Evolutionary conservation across 1,140 invertebrate species (phyloP), one percentile per base, ranked within the genome.

Genomic region (Pteromalus puparum): DNA sequence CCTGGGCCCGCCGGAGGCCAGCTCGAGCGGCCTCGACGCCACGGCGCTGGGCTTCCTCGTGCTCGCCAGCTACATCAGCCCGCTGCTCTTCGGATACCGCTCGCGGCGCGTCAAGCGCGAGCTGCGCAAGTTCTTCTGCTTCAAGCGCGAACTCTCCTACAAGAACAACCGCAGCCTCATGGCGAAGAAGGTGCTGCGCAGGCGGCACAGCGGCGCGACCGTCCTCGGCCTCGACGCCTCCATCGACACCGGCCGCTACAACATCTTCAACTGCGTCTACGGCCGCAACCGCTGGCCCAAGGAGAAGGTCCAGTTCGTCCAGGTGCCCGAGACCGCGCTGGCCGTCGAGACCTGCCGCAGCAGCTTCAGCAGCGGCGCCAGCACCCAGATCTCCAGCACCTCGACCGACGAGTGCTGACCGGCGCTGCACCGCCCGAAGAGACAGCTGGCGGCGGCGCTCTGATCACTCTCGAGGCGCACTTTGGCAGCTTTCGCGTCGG

Each of bases 81-180:
- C 97, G 0, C 94, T 97, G 89, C 93, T 97, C 30, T 97, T 97
- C 90, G 96, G 96, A 13, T 95, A 97, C 88, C 94, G 97, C 9
- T 97, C 96, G 46, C 94, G 95, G 30, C 94, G 96, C 2, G 95
- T 97, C 15, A 95, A 97, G 86, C 93, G 96, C 9, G 96, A 97
- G 87, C 93, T 95, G 3, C 93, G 94, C 61, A 94, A 95, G 80
- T 91, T 96, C 86, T 94, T 95, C 83, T 93, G 95, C 83, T 90
- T 95, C 87, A 89, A 88, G 0, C 88, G 87, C 21, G 92, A 93
- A 80, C 81, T 93, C 0, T 92, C 91, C 9, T 93, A 92, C 75
- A 92, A 92, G 72, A 93, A 93, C 81, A 93, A 93, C 75, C 87
- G 91, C 6, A 93, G 92, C 78, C 70, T 93, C 2, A 93, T 93